Conservation (phyloP, 2,113 vertebrate genomes). For the Malurus alboscapulatus region DNA sequence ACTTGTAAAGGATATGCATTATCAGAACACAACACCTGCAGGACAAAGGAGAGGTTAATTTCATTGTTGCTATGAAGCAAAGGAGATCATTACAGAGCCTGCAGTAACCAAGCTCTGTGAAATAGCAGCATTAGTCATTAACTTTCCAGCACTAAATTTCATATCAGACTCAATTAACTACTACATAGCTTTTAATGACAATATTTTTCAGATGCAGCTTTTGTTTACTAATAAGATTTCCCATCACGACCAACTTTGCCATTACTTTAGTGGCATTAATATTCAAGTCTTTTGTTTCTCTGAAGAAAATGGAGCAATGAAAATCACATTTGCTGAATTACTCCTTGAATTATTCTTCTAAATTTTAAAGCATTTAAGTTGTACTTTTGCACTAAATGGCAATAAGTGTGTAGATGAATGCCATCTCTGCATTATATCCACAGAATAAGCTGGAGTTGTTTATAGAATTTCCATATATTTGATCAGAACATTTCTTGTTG, state of each 20-base stretch:
- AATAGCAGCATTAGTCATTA: slow-evolving; percentile 81
- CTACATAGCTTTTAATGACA: slow-evolving; percentile 79
- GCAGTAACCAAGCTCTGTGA: slow-evolving; percentile 79
- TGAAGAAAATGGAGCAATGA: slow-evolving; percentile 67
- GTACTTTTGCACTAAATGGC: slow-evolving; percentile 56
- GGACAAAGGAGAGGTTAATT: slow-evolving; percentile 84
- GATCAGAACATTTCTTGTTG: neutral
- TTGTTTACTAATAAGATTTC: slow-evolving; percentile 81
- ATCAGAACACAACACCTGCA: slow-evolving; percentile 82
- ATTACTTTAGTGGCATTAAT: slow-evolving; percentile 66
- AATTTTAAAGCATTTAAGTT: slow-evolving; percentile 62
- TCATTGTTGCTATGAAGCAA: slow-evolving; percentile 77
- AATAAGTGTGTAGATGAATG: neutral
- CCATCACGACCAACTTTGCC: slow-evolving; percentile 62
- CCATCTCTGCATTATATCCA: slow-evolving; percentile 1
- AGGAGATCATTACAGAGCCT: slow-evolving; percentile 74
- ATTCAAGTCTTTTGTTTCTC: slow-evolving; percentile 68
- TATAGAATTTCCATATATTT: slow-evolving; percentile 27
- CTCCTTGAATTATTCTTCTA: slow-evolving; percentile 57
- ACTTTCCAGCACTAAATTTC: slow-evolving; percentile 79
- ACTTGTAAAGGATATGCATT: slow-evolving; percentile 79
- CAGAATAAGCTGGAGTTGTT: slow-evolving; percentile 14
- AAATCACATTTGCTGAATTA: slow-evolving; percentile 68
- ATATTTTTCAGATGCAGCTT: slow-evolving; percentile 75
- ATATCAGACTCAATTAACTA: slow-evolving; percentile 84